A percentile compares a stretch with the other conserved stretches of the same genome.
These are phyloP conservation scores for Cirrhinus mrigala DNA, from an alignment of 2,797 vertebrate species.

Conservation along the genomic window DNA sequence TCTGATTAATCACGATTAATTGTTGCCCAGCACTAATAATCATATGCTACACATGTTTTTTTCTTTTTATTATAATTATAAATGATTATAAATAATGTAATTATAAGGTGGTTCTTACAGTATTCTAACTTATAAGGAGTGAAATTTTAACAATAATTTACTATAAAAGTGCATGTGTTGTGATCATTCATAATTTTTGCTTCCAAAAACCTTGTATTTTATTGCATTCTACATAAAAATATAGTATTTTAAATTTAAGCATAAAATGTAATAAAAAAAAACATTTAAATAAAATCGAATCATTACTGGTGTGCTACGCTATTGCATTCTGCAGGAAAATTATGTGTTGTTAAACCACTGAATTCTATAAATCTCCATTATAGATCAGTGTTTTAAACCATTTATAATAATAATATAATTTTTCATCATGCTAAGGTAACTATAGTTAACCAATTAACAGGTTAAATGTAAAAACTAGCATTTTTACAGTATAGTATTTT, in stretches of 20 bases:
- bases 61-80: not conserved
- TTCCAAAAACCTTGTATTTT: not conserved
- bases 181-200: not conserved
- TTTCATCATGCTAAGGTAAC: not conserved
- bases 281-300: not conserved
- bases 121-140: not conserved
- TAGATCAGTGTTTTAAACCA: not conserved
- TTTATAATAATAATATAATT: not conserved
- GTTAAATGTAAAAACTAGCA: not conserved
- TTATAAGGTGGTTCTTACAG: not conserved
- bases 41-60: not conserved
- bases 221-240: no score
- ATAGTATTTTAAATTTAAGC: no score
- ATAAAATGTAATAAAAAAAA: no score
- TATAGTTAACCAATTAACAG: not conserved
- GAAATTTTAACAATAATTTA: not conserved
- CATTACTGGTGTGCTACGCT: not conserved
- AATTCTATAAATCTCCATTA: not conserved
- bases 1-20: no score
- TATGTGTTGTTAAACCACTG: not conserved
- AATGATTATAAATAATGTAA: not conserved
- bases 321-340: not conserved
- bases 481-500: not conserved
- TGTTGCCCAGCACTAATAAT: not conserved
- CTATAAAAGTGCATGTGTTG: no score